Percentiles rank a stretch among this genome's conserved stretches.
These are phyloP conservation scores for Phalacrocorax brasilianus DNA, from an alignment of 2,113 vertebrate species.

Conservation along the genomic window DNA sequence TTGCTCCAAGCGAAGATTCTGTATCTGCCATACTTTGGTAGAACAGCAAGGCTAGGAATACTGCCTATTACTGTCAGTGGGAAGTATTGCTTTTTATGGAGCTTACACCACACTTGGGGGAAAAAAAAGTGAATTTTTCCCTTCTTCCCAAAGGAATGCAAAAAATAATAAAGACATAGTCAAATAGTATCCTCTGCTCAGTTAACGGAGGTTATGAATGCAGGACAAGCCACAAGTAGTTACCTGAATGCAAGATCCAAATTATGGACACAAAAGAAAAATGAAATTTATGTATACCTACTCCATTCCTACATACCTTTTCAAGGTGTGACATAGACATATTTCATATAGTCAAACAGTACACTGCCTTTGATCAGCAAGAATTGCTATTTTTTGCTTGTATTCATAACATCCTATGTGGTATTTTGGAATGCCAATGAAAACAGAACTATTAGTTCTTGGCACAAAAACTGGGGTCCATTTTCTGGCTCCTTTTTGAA, in stretches of 20 bases:
- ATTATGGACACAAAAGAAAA: background rate
- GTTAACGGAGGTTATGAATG: background rate
- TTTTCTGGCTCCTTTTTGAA: constrained; percentile 20
- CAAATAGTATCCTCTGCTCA: background rate
- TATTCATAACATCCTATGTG: constrained; percentile 17
- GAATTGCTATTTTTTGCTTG: constrained; percentile 14
- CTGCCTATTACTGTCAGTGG: background rate
- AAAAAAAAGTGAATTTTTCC: background rate
- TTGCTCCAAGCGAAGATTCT: background rate
- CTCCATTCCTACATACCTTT: background rate
- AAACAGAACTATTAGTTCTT: constrained; percentile 18
- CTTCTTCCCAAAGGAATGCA: background rate
- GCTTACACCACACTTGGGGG: background rate
- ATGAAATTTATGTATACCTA: background rate
- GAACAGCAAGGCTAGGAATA: background rate
- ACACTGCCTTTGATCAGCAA: background rate
- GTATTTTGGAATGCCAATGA: constrained; percentile 15
- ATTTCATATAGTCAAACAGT: background rate
- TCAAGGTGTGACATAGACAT: background rate
- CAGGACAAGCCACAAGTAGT: background rate
- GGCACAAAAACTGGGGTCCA: background rate
- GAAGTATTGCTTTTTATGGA: background rate
- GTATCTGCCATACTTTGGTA: background rate
- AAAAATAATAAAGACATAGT: background rate
- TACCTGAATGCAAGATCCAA: background rate